Conservation (phyloP, 64 coral and sea anemone species). For the Pachyseris speciosa region DNA sequence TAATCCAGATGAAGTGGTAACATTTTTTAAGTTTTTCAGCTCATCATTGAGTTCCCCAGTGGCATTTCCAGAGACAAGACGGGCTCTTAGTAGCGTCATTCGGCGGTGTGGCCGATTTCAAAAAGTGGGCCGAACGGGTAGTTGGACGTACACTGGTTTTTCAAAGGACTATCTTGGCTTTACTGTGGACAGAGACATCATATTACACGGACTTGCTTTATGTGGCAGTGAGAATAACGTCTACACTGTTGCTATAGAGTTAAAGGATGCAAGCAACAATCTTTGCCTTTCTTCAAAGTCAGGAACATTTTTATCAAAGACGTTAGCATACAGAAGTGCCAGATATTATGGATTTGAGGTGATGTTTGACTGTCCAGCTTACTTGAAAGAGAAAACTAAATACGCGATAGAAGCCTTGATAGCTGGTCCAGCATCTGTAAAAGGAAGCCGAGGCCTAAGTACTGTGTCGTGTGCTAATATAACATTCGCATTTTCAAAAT, state of each 20-base stretch:
- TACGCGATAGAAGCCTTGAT: not conserved
- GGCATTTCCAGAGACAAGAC: not conserved
- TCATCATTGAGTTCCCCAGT: not conserved
- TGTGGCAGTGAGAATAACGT: not conserved
- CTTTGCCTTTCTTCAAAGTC: not conserved
- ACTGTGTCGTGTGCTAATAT: not conserved
- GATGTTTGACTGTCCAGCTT: not conserved
- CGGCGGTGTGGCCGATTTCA: not conserved
- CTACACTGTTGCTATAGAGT: not conserved
- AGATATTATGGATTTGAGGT: not conserved
- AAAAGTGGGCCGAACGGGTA: not conserved
- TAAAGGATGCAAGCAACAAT: not conserved
- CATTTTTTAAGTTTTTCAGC: not conserved
- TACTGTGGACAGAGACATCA: not conserved
- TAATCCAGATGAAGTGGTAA: not conserved
- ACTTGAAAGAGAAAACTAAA: not conserved
- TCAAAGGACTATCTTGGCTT: not conserved
- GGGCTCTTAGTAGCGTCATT: not conserved
- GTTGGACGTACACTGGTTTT: not conserved
- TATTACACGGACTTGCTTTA: not conserved
- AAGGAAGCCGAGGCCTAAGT: not conserved
- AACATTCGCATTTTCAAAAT: not conserved
- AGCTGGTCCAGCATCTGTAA: not conserved
- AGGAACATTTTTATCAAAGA: not conserved
- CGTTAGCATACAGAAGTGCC: not conserved